Conservation (phyloP, 2,888 invertebrate genomes). For the Alcis repandata region DNA sequence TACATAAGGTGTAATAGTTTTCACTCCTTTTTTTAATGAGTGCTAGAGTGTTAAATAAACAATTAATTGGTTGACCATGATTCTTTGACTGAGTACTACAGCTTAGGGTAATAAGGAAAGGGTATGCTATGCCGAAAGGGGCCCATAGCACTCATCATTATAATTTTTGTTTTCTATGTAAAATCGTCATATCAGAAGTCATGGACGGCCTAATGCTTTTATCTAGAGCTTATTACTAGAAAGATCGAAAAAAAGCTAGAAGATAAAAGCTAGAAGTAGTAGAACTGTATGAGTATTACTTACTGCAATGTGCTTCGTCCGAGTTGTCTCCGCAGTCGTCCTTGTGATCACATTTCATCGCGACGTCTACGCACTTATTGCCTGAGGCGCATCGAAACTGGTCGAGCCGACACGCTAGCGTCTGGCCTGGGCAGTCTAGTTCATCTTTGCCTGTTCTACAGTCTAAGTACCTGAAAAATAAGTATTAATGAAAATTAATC, state of each 20-base stretch:
- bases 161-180: too few relatives aligned
- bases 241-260: too few relatives aligned
- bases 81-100: neutral
- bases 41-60: too few relatives aligned
- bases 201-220: too few relatives aligned
- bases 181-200: too few relatives aligned
- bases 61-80: neutral
- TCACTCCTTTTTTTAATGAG: too few relatives aligned
- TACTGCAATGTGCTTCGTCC: conserved; percentile 96
- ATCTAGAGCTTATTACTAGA: too few relatives aligned
- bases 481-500: neutral
- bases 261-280: too few relatives aligned
- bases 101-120: too few relatives aligned
- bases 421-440: conserved; percentile 88
- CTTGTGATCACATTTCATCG: conserved; percentile 93
- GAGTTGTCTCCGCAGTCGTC: conserved; percentile 97
- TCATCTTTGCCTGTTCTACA: conserved; percentile 95
- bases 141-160: too few relatives aligned
- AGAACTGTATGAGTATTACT: conserved; percentile 63
- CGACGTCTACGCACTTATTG: conserved; percentile 92
- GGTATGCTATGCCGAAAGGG: too few relatives aligned
- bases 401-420: conserved; percentile 91
- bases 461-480: conserved; percentile 88
- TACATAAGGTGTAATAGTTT: too few relatives aligned
- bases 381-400: conserved; percentile 95